Base-by-base conservation (phyloP, 1,140 invertebrate species). In the Ephestia elutella region DNA sequence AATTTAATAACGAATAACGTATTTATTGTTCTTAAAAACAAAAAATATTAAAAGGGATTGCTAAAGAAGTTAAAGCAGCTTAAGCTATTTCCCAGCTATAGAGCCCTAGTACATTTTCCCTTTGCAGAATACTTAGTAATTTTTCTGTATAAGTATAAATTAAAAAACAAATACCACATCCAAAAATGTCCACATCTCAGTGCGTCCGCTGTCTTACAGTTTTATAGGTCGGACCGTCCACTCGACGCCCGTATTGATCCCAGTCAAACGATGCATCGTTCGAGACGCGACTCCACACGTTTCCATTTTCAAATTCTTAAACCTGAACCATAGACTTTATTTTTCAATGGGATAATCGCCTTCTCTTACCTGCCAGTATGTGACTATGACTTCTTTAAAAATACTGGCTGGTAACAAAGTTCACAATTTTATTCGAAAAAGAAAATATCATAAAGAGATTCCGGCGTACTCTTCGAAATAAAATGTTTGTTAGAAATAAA, bases 181-280 rank as follows among this genome's bases (percentile, higher is more conserved):
- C 51, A 61, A 18, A 21, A 13, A 11, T 57, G 28, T 17, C 13
- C 17, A 17, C 13, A 30, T 60, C 44, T 10, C 1, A 18, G 18
- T 15, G 53, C 56, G 28, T 13, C 56, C 53, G 25, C 38, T 62
- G 51, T 74, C 71, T 73, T 72, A 62, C 62, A 67, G 66, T 75
- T 75, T 71, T 75, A 74, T 70, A 71, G 73, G 70, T 79, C 76
- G 73, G n/a, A n/a, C 49, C 66, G 62, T 56, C 64, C 59, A 76
- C 69, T 72, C 65, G 65, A 20, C 49, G 49, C 18, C 18, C 62
- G 49, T 76, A 76, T 78, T 67, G 73, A 76, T 74, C 69, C 60
- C 64, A 56, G 25, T 54, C 56, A 56, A 63, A 65, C 63, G 44
- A 54, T 48, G 62, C 58, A 63, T 65, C 38, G 38, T 44, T 51